These are phyloP conservation scores for Ictidomys tridecemlineatus DNA, from an alignment of 2,113 vertebrate genomes.

Conservation along the genomic window DNA sequence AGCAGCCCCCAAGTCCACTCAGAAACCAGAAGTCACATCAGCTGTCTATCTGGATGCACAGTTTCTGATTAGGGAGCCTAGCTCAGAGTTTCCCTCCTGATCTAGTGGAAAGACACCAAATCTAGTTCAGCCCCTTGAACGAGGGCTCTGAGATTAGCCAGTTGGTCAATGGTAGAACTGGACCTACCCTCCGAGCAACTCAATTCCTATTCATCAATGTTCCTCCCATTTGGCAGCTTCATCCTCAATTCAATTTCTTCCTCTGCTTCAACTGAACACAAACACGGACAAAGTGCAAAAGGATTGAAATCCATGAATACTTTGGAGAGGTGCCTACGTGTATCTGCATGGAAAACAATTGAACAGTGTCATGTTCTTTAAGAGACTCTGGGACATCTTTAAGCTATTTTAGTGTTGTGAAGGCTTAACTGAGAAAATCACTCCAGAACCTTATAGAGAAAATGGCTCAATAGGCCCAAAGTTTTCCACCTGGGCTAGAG, in stretches of 20 bases:
- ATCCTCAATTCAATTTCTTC: neutral
- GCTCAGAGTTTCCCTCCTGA: neutral
- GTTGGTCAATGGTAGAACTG: neutral
- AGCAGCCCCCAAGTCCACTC: neutral
- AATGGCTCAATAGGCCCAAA: neutral
- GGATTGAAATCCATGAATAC: conserved; percentile 3
- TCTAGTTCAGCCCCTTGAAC: neutral
- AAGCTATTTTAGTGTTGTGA: neutral
- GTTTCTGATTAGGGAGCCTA: neutral
- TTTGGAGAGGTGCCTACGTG: conserved; percentile 36
- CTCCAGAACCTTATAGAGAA: conserved; percentile 32
- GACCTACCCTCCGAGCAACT: neutral
- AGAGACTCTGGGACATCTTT: neutral
- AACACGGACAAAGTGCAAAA: neutral
- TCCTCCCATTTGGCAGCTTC: neutral
- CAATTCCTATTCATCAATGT: neutral
- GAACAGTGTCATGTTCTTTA: conserved; percentile 13
- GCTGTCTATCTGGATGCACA: neutral
- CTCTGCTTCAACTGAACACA: neutral
- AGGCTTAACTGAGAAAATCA: neutral
- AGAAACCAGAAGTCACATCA: neutral
- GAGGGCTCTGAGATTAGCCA: neutral
- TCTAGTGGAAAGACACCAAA: neutral
- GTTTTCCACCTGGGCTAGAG: neutral
- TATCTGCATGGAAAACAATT: conserved; percentile 22